phyloP scores from a whole-genome alignment of 2,888 invertebrate species.

The Polymixis lichenea region DNA sequence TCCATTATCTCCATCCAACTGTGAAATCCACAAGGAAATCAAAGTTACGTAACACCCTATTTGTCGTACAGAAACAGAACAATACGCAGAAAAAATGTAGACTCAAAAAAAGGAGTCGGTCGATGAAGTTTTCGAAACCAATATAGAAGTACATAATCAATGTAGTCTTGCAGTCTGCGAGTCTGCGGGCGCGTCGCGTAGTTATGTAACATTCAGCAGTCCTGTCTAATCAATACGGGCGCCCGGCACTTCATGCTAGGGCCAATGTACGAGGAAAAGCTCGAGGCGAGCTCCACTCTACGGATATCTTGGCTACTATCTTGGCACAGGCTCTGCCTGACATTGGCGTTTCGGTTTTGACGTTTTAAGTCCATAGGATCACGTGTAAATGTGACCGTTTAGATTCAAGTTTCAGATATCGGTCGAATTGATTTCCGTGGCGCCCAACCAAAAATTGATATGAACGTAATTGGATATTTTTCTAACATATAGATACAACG shows the following conservation, averaged over 20 bases:
- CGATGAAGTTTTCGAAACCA: conserved; percentile 67
- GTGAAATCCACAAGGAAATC: conserved; percentile 52
- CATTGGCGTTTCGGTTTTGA: conserved; percentile 67
- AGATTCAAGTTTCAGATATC: conserved; percentile 49
- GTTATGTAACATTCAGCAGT: conserved; percentile 86
- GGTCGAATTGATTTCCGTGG: conserved; percentile 38
- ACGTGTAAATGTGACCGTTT: conserved; percentile 54
- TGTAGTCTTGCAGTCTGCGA: conserved; percentile 79
- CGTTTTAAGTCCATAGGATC: conserved; percentile 64
- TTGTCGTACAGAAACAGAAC: conserved; percentile 48
- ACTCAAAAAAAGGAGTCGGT: conserved; percentile 53
- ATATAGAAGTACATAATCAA: conserved; percentile 71
- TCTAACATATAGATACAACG: neutral
- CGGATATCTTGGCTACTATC: conserved; percentile 77
- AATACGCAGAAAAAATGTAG: conserved; percentile 45
- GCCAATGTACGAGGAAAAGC: conserved; percentile 83
- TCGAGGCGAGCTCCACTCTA: conserved; percentile 72
- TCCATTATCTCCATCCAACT: conserved; percentile 21
- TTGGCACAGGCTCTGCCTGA: conserved; percentile 74
- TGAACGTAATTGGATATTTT: conserved; percentile 29
- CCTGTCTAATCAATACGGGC: conserved; percentile 87
- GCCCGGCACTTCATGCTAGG: conserved; percentile 83
- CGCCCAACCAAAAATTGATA: conserved; percentile 14
- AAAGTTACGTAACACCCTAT: conserved; percentile 55
- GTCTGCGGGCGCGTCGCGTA: conserved; percentile 79